Base-by-base conservation (phyloP, 2,888 invertebrate species). In the Eupithecia dodoneata region DNA sequence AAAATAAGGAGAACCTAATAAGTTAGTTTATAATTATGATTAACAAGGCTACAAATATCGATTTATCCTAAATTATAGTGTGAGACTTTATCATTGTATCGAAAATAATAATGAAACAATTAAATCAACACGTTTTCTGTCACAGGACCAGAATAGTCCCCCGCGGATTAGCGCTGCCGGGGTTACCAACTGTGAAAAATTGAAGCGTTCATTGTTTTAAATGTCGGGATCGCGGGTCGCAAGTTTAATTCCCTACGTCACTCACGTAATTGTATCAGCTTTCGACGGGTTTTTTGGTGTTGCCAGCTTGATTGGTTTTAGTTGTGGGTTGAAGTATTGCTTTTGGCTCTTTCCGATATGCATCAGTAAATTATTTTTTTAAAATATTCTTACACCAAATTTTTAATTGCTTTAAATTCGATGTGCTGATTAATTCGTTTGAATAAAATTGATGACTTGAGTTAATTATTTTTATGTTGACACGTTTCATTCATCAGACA, bases 171-270 rank as follows among this genome's bases (percentile, higher is more conserved):
- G 90, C 87, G 85, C 81, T 82, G 87, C 85, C 84, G 85, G 87
- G 86, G 87, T 74, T 73, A 87, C 83, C 87, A 83, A 82, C 73
- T 81, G 90, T 93, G 94, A 94, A 94, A 94, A 94, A 94, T 94
- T 94, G 93, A 92, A 91, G 87, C 89, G 87, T 90, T 90, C 91
- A 92, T 93, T 93, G 93, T 94, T 94, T 94, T 93, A 91, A 94
- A 94, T 93, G 92, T 91, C 88, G 88, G 87, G 91, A 92, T 91
- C 90, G 88, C 74, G 73, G 84, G 84, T 81, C 84, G 81, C 77
- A 81, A 84, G 82, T 83, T 88, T 86, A 87, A 88, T 87, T 83
- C 84, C 84, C 79, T 82, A 79, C 83, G 83, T 83, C 83, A 82
- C 83, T 77, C 83, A 84, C 83, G 81, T 86, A 88, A 89, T 90